Conservation (phyloP, 2,888 invertebrate genomes). For the Poecilus cupreus region DNA sequence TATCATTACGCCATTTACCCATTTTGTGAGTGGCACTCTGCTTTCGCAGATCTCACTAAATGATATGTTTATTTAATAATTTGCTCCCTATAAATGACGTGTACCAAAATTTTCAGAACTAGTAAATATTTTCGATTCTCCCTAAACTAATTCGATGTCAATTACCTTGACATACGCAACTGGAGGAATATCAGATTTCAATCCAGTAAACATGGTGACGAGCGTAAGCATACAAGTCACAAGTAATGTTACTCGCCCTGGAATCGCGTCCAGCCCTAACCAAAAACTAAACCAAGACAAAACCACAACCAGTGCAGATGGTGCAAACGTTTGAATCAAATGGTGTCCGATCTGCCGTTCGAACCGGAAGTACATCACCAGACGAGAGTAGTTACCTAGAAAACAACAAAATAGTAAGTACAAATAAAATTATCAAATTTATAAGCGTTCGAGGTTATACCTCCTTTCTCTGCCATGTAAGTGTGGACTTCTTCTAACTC, state of each 20-base stretch:
- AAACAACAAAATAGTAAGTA: constrained; percentile 52
- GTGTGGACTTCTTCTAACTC: constrained; percentile 83
- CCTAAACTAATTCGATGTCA: background rate
- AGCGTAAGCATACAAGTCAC: constrained; percentile 90
- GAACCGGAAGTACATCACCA: constrained; percentile 86
- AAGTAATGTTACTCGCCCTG: constrained; percentile 86
- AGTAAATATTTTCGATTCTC: no score
- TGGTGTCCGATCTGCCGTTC: constrained; percentile 90
- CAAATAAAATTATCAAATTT: constrained; percentile 11
- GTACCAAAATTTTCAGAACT: no score
- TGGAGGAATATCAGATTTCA: constrained; percentile 88
- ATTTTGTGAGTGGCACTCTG: no score
- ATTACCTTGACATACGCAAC: constrained; percentile 90
- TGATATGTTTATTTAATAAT: no score
- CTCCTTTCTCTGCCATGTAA: constrained; percentile 86
- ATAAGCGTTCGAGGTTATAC: constrained; percentile 69
- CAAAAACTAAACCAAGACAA: constrained; percentile 92
- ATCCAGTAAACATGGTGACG: constrained; percentile 90
- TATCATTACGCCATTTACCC: no score
- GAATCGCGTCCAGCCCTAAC: constrained; percentile 89
- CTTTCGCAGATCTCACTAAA: no score
- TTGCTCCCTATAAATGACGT: no score
- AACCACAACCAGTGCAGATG: constrained; percentile 88
- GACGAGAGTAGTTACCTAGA: constrained; percentile 84
- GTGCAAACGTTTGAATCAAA: constrained; percentile 89